Percentiles rank a stretch among this genome's conserved stretches.
Conservation (phyloP, 2,888 invertebrate genomes). For the Lepas anatifera region DNA sequence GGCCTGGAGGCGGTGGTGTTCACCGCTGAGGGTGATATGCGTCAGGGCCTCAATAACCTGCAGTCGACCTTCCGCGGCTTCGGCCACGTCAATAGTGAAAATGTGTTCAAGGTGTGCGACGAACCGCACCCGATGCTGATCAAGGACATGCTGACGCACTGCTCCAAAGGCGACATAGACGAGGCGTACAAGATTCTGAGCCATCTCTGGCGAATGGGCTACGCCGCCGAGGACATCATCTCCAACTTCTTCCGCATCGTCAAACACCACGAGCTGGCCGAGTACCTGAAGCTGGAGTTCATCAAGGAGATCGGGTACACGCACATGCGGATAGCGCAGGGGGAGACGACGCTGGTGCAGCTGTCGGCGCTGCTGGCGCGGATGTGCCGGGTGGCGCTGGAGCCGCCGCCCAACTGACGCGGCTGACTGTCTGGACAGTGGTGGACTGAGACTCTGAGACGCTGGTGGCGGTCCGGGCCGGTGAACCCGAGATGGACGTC, state of each 20-base stretch:
- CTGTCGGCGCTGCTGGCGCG: constrained; percentile 77
- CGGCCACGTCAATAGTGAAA: constrained; percentile 74
- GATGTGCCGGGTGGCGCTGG: constrained; percentile 44
- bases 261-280: constrained; percentile 69
- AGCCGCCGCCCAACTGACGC: not conserved
- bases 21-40: constrained; percentile 97
- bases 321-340: constrained; percentile 82
- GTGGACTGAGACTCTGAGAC: too few relatives aligned
- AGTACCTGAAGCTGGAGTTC: constrained; percentile 68
- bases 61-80: constrained; percentile 91
- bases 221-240: constrained; percentile 93
- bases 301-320: constrained; percentile 85
- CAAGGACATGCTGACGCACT: constrained; percentile 77
- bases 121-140: constrained; percentile 94
- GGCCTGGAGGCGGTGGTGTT: constrained; percentile 93
- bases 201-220: constrained; percentile 84
- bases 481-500: too few relatives aligned
- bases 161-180: constrained; percentile 65
- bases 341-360: constrained; percentile 74
- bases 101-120: constrained; percentile 98
- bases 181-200: constrained; percentile 77
- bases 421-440: too few relatives aligned
- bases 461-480: too few relatives aligned
- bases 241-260: constrained; percentile 87
- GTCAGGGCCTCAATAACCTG: constrained; percentile 93